These are phyloP conservation scores for Cecidostiba fungosa DNA, from an alignment of 2,888 invertebrate genomes.

Conservation along the genomic window DNA sequence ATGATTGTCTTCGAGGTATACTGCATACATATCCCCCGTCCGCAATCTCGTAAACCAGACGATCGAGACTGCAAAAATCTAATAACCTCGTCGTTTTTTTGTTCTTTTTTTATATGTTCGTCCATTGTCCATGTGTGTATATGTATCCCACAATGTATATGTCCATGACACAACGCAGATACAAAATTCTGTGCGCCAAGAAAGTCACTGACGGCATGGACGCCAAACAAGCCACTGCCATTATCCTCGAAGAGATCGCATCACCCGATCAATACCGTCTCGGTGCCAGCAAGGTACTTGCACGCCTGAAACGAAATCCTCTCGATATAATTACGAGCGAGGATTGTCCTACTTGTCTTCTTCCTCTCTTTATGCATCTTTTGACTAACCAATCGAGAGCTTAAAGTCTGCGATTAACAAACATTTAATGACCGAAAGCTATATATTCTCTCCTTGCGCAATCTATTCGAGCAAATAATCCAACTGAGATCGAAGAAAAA, in stretches of 20 bases:
- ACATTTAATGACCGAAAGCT: conserved; percentile 10
- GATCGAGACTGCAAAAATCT: conserved; percentile 63
- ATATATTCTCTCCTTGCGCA: background rate
- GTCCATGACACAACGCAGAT: conserved; percentile 86
- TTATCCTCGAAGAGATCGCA: conserved; percentile 92
- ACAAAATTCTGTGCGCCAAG: conserved; percentile 99
- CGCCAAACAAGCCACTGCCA: conserved; percentile 89
- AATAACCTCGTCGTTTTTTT: conserved; percentile 68
- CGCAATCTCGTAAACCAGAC: conserved; percentile 56
- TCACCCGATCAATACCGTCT: conserved; percentile 96
- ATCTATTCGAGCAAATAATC: conserved; percentile 12
- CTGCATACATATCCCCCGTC: background rate
- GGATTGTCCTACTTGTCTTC: conserved; percentile 1
- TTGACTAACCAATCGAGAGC: background rate
- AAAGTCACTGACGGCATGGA: conserved; percentile 88
- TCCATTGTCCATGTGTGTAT: conserved; percentile 57
- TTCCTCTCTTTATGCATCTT: background rate
- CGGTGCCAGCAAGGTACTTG: conserved; percentile 96
- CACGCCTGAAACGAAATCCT: conserved; percentile 13
- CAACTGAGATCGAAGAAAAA: conserved; percentile 10
- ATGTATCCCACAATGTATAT: conserved; percentile 52
- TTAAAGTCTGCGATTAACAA: background rate
- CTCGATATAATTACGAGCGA: background rate
- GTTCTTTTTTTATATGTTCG: conserved; percentile 67
- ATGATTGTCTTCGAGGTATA: conserved; percentile 5